These are phyloP conservation scores for Oriolus oriolus DNA, from an alignment of 2,113 vertebrate species.

Conservation along the genomic window DNA sequence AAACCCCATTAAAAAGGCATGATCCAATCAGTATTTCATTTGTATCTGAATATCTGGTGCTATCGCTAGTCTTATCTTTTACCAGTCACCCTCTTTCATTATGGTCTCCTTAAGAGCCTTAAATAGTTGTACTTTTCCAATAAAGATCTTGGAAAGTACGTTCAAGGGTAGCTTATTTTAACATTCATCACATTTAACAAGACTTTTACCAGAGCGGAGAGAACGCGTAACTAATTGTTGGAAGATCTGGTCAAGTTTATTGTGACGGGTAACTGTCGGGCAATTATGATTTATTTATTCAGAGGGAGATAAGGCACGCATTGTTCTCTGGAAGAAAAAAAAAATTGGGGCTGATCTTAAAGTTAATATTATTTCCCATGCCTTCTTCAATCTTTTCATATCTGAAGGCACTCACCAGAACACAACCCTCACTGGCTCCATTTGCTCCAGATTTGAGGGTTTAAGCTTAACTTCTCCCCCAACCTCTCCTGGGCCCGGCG, in stretches of 20 bases:
- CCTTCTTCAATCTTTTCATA: background rate
- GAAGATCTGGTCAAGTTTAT: slow-evolving; percentile 58
- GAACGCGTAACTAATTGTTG: slow-evolving; percentile 58
- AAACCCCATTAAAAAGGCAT: background rate
- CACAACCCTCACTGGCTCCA: background rate
- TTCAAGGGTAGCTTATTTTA: slow-evolving; percentile 36
- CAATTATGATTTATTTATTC: slow-evolving; percentile 63
- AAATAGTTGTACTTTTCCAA: slow-evolving; percentile 17
- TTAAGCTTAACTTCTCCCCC: background rate
- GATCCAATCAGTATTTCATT: background rate
- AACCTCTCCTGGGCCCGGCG: rapidly evolving
- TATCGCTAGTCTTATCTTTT: background rate
- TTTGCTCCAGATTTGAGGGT: background rate
- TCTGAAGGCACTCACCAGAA: background rate
- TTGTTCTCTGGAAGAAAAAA: slow-evolving; percentile 20
- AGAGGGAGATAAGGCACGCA: slow-evolving; percentile 6
- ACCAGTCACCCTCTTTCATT: background rate
- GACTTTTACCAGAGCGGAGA: slow-evolving; percentile 56
- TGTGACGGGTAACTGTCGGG: slow-evolving; percentile 41
- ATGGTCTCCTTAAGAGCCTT: background rate
- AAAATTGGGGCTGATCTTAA: background rate
- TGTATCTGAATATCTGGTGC: background rate
- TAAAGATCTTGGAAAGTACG: slow-evolving; percentile 26
- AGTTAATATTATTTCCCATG: background rate
- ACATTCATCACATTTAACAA: slow-evolving; percentile 64